phyloP scores from a whole-genome alignment of 2,888 invertebrate genomes.

The Phyllotreta cruciferae region DNA sequence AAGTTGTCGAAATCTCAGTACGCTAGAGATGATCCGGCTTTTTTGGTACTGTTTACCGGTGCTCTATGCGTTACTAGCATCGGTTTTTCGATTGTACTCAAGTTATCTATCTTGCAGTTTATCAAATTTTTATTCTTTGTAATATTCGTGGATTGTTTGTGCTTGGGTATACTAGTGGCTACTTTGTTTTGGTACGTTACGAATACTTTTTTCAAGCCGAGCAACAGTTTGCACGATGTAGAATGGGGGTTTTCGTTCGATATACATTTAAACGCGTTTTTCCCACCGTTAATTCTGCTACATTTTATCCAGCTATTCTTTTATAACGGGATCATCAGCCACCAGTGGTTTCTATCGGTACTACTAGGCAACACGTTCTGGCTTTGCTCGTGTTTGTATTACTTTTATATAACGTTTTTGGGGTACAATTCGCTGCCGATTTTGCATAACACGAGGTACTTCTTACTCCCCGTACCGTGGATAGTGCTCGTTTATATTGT shows the following conservation, averaged over 20 bases:
- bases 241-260: constrained; percentile 99
- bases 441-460: constrained; percentile 80
- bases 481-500: constrained; percentile 77
- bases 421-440: constrained; percentile 92
- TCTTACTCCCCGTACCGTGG: constrained; percentile 83
- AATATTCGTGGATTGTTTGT: constrained; percentile 91
- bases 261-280: constrained; percentile 97
- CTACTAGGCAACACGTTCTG: constrained; percentile 87
- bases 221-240: constrained; percentile 76
- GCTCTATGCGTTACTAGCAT: constrained; percentile 89
- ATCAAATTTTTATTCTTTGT: constrained; percentile 88
- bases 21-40: constrained; percentile 98
- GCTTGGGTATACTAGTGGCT: constrained; percentile 44
- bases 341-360: constrained; percentile 43
- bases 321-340: constrained; percentile 72
- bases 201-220: constrained; percentile 78
- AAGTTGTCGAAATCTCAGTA: constrained; percentile 99
- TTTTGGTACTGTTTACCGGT: constrained; percentile 87
- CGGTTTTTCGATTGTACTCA: constrained; percentile 82
- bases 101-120: constrained; percentile 73
- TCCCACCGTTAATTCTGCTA: constrained; percentile 92
- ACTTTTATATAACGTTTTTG: constrained; percentile 93
- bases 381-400: constrained; percentile 87
- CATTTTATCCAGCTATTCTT: constrained; percentile 92
- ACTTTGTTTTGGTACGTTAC: constrained; percentile 61